Evolutionary conservation across 1,140 invertebrate genomes (phyloP).

Genomic region (Cylas formicarius): DNA sequence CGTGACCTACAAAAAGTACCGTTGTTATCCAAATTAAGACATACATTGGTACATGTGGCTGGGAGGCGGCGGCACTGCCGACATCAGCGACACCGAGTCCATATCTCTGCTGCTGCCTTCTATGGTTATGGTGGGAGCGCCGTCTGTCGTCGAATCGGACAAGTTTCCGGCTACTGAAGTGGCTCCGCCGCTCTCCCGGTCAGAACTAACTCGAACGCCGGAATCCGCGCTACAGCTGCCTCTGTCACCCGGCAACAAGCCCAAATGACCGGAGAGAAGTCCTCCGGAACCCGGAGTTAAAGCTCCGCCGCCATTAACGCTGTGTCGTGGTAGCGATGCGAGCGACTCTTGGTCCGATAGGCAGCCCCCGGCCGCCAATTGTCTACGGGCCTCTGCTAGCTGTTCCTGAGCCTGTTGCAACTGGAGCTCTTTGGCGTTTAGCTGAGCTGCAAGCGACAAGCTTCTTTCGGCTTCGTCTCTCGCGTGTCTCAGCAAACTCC

Average conservation of each 20-base stretch:
- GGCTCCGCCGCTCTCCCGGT: slow-evolving; percentile 65
- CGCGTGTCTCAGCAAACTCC: slow-evolving; percentile 78
- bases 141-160: slow-evolving; percentile 70
- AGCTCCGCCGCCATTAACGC: slow-evolving; percentile 55
- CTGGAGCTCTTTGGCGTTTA: slow-evolving; percentile 77
- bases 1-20: no score
- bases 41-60: slow-evolving; percentile 72
- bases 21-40: slow-evolving; percentile 37
- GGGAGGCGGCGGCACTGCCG: slow-evolving; percentile 61
- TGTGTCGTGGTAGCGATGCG: slow-evolving; percentile 52
- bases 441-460: slow-evolving; percentile 74
- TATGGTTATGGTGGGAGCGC: slow-evolving; percentile 60
- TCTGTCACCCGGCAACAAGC: slow-evolving; percentile 59
- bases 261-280: slow-evolving; percentile 41
- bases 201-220: slow-evolving; percentile 73
- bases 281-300: slow-evolving; percentile 57
- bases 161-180: slow-evolving; percentile 66
- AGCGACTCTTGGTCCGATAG: slow-evolving; percentile 65
- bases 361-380: slow-evolving; percentile 62
- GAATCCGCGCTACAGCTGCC: slow-evolving; percentile 84
- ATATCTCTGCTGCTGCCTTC: slow-evolving; percentile 53
- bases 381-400: slow-evolving; percentile 67
- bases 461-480: slow-evolving; percentile 83
- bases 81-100: slow-evolving; percentile 66
- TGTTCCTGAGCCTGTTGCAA: slow-evolving; percentile 77